phyloP scores from a whole-genome alignment of 64 coral and sea anemone species.

The Hydrozoanthus tunicans region DNA sequence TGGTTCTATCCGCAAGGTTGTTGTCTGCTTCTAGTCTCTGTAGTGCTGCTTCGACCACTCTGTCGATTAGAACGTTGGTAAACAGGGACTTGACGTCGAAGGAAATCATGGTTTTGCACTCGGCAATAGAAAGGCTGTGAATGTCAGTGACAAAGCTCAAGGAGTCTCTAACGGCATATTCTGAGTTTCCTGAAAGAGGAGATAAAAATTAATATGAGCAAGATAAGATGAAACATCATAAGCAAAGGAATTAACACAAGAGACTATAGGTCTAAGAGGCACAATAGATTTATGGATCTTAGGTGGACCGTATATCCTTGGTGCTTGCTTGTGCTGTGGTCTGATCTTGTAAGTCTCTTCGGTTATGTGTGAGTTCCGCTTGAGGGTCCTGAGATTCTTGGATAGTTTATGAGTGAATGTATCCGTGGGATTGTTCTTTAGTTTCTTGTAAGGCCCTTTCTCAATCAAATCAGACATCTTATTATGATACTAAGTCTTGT shows the following conservation, averaged over 20 bases:
- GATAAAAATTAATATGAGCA: neutral
- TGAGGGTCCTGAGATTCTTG: slow-evolving; percentile 18
- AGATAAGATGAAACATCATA: slow-evolving; percentile 26
- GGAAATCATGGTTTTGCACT: too few species aligned
- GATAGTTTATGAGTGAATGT: slow-evolving; percentile 28
- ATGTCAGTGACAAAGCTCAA: too few species aligned
- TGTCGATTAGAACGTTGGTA: too few species aligned
- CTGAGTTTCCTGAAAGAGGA: too few species aligned
- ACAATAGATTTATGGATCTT: slow-evolving; percentile 51
- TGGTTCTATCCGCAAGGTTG: too few species aligned
- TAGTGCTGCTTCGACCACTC: too few species aligned
- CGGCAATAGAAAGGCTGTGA: too few species aligned
- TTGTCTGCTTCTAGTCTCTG: too few species aligned
- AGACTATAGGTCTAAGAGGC: slow-evolving; percentile 52
- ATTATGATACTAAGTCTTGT: neutral
- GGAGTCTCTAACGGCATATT: too few species aligned
- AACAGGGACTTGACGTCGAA: too few species aligned
- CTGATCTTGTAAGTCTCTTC: slow-evolving; percentile 38
- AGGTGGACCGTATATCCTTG: slow-evolving; percentile 43
- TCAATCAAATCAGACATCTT: too few species aligned
- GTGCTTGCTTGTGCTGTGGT: slow-evolving; percentile 50
- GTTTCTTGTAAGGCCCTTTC: neutral
- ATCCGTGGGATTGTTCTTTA: slow-evolving; percentile 30
- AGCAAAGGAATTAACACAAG: slow-evolving; percentile 31
- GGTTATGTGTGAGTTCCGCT: slow-evolving; percentile 14